Conservation (phyloP, 2,113 vertebrate genomes). For the Diadophis punctatus region DNA sequence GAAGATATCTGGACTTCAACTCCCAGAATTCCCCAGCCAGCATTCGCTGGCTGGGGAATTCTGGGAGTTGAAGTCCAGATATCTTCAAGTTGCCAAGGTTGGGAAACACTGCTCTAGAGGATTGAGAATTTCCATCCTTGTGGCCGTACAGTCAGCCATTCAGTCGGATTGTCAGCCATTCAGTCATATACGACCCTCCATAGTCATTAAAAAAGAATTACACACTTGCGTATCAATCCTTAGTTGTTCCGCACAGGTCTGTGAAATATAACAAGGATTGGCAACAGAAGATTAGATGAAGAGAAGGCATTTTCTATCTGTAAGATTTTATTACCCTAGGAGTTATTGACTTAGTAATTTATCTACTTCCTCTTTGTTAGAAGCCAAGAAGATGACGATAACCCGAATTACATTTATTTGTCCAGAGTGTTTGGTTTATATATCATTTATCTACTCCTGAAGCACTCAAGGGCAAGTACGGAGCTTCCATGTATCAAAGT, state of each 20-base stretch:
- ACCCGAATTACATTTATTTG: neutral
- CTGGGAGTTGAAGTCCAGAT: too few relatives aligned
- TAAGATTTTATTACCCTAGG: neutral
- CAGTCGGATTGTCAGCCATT: too few relatives aligned
- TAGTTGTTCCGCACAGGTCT: neutral
- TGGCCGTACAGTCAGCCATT: too few relatives aligned
- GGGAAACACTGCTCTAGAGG: too few relatives aligned
- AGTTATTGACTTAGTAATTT: neutral
- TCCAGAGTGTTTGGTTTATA: neutral
- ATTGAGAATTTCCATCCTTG: too few relatives aligned
- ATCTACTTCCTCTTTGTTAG: neutral
- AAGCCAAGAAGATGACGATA: neutral
- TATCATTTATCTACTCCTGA: neutral
- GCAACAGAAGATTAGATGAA: neutral
- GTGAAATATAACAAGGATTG: neutral
- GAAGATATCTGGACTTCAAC: too few relatives aligned
- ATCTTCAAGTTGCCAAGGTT: too few relatives aligned
- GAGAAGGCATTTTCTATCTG: neutral
- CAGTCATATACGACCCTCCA: neutral
- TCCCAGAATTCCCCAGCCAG: too few relatives aligned
- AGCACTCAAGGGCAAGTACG: neutral
- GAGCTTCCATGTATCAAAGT: neutral
- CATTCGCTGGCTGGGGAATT: too few relatives aligned
- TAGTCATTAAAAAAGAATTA: neutral
- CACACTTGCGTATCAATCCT: neutral